Evolutionary conservation across 2,888 invertebrate species (phyloP), one percentile per base, ranked within the genome.

Genomic region (Drosophila kuntzei): DNA sequence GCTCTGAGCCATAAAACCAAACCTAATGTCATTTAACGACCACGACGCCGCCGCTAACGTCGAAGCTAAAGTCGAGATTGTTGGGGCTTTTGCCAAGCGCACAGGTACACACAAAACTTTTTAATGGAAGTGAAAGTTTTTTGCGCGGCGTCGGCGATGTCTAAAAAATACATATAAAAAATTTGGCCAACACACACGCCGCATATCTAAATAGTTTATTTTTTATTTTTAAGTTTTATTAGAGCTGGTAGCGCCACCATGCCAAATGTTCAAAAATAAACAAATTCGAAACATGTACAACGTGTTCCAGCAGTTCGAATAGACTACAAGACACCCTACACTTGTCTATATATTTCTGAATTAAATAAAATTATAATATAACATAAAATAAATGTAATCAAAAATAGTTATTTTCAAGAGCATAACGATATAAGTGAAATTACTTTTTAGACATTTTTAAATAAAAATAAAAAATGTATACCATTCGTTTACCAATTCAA

Each of bases 41-140:
- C 58, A 51, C 46, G 27, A 9, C 49, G 32, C n/a, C 43, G 32
- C 12, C 39, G 41, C 43, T 61, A 14, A 25, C 34, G 59, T 49
- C 27, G 44, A n/a, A 54, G 54, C 39, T 67, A 50, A 25, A 37
- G 78, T 59, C 73, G 58, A 66, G 73, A 69, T 84, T 71, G 71
- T 39, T 53, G 58, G 18, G 50, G 57, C 72, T 71, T 71, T 58
- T 58, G 75, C 68, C 65, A 59, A 65, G 76, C 85, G 71, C 74
- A 85, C 83, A 87, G 83, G 88, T 83, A 87, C 73, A 76, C 61
- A 68, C 55, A 63, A 74, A 74, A 79, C 80, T 87, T 83, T 87
- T 88, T 88, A 83, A 83, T 83, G 83, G 88, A 83, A 83, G 83
- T 83, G 83, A 83, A 83, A 83, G 83, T 83, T 79, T 76, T 83